Percentiles rank a stretch among this genome's conserved stretches.
Evolutionary conservation across 1,140 invertebrate genomes (phyloP).

Genomic region (Scaptomyza montana): DNA sequence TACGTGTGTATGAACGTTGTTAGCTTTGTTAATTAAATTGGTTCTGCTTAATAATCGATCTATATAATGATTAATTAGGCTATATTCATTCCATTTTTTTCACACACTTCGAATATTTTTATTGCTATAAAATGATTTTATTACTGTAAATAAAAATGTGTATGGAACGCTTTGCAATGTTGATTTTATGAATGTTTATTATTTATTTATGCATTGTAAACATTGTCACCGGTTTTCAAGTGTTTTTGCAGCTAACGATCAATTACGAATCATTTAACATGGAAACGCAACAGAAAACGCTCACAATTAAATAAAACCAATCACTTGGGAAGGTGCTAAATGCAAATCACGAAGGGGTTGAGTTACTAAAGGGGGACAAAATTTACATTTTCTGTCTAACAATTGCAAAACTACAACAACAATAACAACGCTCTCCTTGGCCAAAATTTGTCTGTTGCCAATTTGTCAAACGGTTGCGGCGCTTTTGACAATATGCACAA

Average conservation of each 20-base stretch:
- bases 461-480: constrained; percentile 49
- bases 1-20: constrained; percentile 18
- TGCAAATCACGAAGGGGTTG: not conserved
- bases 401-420: constrained; percentile 2
- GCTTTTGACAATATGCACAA: constrained; percentile 46
- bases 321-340: constrained; percentile 27
- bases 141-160: constrained; percentile 12
- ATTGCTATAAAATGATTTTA: constrained; percentile 29
- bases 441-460: constrained; percentile 42
- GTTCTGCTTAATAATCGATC: constrained; percentile 56
- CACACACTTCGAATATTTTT: constrained; percentile 3
- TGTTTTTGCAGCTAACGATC: constrained; percentile 47
- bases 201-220: constrained; percentile 49
- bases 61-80: constrained; percentile 73
- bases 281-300: constrained; percentile 10
- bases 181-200: constrained; percentile 31
- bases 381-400: not conserved
- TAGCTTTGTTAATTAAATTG: constrained; percentile 58
- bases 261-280: constrained; percentile 43
- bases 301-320: constrained; percentile 1
- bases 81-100: constrained; percentile 51
- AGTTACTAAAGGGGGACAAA: not conserved
- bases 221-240: constrained; percentile 41
- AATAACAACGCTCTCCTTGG: constrained; percentile 38
- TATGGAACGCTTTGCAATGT: constrained; percentile 23